Base-by-base conservation (phyloP, 2,888 invertebrate species). In the Dioctria rufipes region DNA sequence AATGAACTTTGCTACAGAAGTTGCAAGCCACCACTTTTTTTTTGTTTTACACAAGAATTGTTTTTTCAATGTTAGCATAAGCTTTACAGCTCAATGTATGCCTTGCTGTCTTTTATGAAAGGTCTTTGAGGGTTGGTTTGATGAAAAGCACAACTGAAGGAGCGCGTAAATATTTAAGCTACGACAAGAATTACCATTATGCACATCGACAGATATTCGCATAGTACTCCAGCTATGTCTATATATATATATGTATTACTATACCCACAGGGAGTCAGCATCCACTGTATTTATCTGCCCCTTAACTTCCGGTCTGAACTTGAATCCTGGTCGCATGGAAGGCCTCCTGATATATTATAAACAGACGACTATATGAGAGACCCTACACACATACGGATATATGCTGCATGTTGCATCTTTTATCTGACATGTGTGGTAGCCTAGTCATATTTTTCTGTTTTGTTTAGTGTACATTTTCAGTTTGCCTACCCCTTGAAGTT, bases 101-200 rank as follows among this genome's bases (percentile, higher is more conserved):
- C 25, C 25, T 25, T 25, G 46, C 25, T 46, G n/a, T 61, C 77
- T 39, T 39, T 63, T 63, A 46, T 42, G 37, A 11, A 63, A 63
- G 46, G n/a, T 58, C 63, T 77, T 46, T 42, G 51, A 77, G 51
- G 49, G 39, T 13, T 75, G 49, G 43, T 60, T 60, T 77, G 77
- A 77, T 77, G 77, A 77, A 77, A 77, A 77, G 77, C 63, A 77
- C 77, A 77, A 63, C 63, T 63, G 77, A 60, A 77, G 77, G 46
- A 77, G 77, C 63, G 77, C 77, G 77, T 77, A 61, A 77, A 77
- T 77, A 77, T 77, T 77, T 77, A 46, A 61, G 46, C 46, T 60
- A 46, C 43, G 63, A 63, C 46, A 61, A 77, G 60, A 51, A 42
- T 40, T 43, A 58, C 58, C 54, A 73, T 73, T 73, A 73, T 71